Base-by-base conservation (phyloP, 2,888 invertebrate genomes). In the Cataglyphis livida region DNA sequence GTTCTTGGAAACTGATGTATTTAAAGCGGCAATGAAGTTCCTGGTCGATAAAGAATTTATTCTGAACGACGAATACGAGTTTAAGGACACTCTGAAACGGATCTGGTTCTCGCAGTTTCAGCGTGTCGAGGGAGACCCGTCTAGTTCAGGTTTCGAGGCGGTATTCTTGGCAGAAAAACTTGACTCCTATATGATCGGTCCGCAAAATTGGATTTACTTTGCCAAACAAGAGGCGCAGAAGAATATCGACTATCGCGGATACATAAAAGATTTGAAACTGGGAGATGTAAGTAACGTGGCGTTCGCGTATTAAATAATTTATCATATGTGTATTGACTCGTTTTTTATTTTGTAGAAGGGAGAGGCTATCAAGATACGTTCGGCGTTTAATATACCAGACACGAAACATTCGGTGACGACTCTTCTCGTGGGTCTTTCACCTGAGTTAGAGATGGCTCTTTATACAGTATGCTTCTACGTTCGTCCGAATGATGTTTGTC, bases 111-210 rank as follows among this genome's bases (percentile, higher is more conserved):
- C 97, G 25, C 96, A 98, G 91, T 99, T 98, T 93, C 97, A 98
- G 6, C 96, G 98, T 88, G 97, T 97, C 81, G 96, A 96, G 91
- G 97, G 97, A 38, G 96, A 96, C 91, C 96, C 98, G 12, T 97
- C 98, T 76, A 98, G 98, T 90, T 98, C 98, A 59, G 98, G 98
- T 0, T 99, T 99, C 93, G 99, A 99, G 94, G 99, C 99, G 90
- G 96, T 98, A 18, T 98, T 98, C 94, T 96, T 98, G 0, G 98
- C 98, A 0, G 99, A 99, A 95, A 93, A 95, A 25, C 95, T 96
- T 89, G 97, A 97, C 91, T 96, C 96, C 64, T 97, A 96, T 91
- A 95, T 96, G 32, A 95, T 95, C 94, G 98, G 98, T 6, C 95
- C 99, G 87, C 99, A 99, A 94, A 98, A 98, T 94, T 99, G 98